A percentile compares a stretch with the other conserved stretches of the same genome.
Evolutionary conservation across 2,797 vertebrate genomes (phyloP).

Genomic region (Onychomys torridus): DNA sequence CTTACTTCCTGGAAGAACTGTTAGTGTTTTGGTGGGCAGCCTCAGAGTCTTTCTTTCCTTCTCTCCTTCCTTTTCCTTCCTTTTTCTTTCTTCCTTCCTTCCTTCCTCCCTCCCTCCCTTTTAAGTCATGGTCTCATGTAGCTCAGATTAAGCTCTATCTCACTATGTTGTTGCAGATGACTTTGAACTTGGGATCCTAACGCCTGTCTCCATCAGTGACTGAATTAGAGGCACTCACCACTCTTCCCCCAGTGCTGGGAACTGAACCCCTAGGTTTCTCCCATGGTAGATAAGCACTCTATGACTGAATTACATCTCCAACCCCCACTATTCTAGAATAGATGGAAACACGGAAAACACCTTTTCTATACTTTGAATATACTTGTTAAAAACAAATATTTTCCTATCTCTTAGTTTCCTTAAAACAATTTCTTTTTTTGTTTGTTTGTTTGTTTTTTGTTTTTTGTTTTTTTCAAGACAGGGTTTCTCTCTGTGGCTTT

Average conservation of each 20-base stretch:
- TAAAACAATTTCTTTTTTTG: conserved; percentile 56
- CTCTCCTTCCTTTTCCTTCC: neutral
- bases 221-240: neutral
- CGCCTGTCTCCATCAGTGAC: neutral
- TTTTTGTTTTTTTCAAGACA: too few relatives aligned
- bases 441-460: too few relatives aligned
- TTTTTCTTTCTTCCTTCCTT: neutral
- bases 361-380: conserved; percentile 35
- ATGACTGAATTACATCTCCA: neutral
- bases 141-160: neutral
- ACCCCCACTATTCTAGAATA: conserved; percentile 1
- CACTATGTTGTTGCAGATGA: neutral
- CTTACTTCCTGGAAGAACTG: neutral
- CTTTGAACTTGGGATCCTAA: neutral
- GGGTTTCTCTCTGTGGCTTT: too few relatives aligned
- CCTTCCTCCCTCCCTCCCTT: neutral
- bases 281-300: neutral
- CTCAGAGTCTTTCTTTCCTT: neutral
- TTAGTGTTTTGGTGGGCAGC: conserved; percentile 15
- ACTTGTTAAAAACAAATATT: neutral
- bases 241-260: neutral
- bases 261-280: neutral
- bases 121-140: neutral
- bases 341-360: neutral
- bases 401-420: conserved; percentile 14